phyloP scores from a whole-genome alignment of 2,888 invertebrate species.

The Orthonevra nobilis region DNA sequence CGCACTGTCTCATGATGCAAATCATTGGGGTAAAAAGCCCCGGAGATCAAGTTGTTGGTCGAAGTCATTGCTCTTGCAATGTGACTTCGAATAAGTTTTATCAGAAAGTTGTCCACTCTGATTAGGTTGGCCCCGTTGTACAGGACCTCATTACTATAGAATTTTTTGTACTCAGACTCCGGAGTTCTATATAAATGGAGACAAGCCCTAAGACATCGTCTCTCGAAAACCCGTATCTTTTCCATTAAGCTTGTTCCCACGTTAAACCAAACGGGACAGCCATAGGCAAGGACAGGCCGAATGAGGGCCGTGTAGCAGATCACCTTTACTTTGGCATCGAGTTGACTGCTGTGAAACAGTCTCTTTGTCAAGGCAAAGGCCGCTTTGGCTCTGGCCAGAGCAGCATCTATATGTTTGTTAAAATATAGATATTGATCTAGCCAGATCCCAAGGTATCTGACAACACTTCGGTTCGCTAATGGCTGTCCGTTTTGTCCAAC shows the following conservation, averaged over 20 bases:
- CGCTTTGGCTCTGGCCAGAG: not conserved
- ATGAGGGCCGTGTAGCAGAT: constrained; percentile 11
- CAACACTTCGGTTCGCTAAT: too few relatives aligned
- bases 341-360: constrained; percentile 1
- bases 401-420: constrained; percentile 8
- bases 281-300: constrained; percentile 14
- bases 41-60: not conserved
- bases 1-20: not conserved
- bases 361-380: not conserved
- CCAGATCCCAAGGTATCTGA: too few relatives aligned
- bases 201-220: not conserved
- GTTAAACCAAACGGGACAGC: constrained; percentile 15
- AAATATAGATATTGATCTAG: not conserved
- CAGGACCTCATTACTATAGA: not conserved
- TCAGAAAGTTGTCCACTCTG: too few relatives aligned
- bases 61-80: constrained; percentile 15
- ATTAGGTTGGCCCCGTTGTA: constrained; percentile 6
- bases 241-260: constrained; percentile 17
- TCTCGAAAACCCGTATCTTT: constrained; percentile 19
- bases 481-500: not conserved
- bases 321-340: not conserved
- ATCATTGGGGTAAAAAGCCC: not conserved
- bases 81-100: too few relatives aligned
- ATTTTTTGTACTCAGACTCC: not conserved
- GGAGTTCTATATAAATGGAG: not conserved